Conservation (phyloP, 1,140 invertebrate genomes). For the Globodera rostochiensis region DNA sequence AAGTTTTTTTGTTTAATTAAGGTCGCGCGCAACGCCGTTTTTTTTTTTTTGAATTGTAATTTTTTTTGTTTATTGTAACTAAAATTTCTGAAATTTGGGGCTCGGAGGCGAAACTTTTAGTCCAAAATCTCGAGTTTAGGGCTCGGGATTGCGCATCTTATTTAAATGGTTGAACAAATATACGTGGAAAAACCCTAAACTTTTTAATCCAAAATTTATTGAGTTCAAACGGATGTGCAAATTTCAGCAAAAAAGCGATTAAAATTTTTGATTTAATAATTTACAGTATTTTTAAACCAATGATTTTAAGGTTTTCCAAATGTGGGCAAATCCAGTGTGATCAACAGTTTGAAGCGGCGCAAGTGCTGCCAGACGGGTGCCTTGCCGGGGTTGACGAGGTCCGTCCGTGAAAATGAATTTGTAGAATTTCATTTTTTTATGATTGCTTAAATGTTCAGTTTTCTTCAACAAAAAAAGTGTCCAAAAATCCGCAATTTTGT, state of each 20-base stretch:
- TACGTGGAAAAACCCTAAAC: too few species aligned
- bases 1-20: too few species aligned
- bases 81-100: neutral
- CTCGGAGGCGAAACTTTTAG: neutral
- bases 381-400: conserved; percentile 86
- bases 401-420: too few species aligned
- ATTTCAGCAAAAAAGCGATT: neutral
- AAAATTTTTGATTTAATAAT: neutral
- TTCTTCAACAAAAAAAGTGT: neutral
- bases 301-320: conserved; percentile 83
- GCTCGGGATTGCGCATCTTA: too few species aligned
- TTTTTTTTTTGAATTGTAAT: too few species aligned
- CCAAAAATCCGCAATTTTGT: conserved; percentile 11
- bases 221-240: too few species aligned
- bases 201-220: too few species aligned
- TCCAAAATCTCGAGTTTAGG: too few species aligned
- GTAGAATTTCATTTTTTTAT: too few species aligned
- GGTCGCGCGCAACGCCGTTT: too few species aligned
- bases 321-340: conserved; percentile 98
- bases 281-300: too few species aligned
- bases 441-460: conserved; percentile 57
- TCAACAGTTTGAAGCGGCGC: conserved; percentile 93
- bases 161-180: too few species aligned
- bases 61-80: neutral
- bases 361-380: conserved; percentile 89